A percentile compares a stretch with the other conserved stretches of the same genome.
These are phyloP conservation scores for Hydropsyche betteni DNA, from an alignment of 2,888 invertebrate genomes.

Conservation along the genomic window DNA sequence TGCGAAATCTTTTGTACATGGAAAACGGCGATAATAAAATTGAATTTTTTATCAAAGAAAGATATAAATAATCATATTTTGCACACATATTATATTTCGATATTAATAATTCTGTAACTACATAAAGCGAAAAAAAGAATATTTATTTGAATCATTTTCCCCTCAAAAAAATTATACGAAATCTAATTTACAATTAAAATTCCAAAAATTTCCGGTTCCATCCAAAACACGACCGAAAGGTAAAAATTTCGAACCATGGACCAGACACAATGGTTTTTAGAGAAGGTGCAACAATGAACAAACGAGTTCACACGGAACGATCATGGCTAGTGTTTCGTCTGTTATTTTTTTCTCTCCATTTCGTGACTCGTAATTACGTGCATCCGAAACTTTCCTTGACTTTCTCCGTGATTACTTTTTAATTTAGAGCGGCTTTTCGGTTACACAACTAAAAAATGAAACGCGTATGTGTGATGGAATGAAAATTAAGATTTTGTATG, in stretches of 20 bases:
- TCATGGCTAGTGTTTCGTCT: background rate
- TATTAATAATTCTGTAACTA: no score
- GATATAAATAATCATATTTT: no score
- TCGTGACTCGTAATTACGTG: conserved; percentile 14
- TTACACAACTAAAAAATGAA: conserved; percentile 2
- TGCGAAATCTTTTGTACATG: no score
- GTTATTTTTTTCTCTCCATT: background rate
- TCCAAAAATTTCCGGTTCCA: no score
- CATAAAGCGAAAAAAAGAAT: background rate
- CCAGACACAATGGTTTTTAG: background rate
- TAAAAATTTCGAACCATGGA: no score
- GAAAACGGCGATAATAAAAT: no score
- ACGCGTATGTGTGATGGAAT: background rate
- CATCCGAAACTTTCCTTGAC: conserved; percentile 28
- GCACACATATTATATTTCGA: no score
- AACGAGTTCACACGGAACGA: conserved; percentile 18
- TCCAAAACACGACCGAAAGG: no score
- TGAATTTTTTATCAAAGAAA: no score
- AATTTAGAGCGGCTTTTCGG: conserved; percentile 18
- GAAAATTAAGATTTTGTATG: no score
- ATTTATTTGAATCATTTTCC: background rate
- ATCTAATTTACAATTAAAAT: background rate
- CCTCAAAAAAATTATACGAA: background rate
- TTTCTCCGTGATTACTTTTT: conserved; percentile 31
- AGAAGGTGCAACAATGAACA: background rate